A percentile compares a stretch with the other conserved stretches of the same genome.
Evolutionary conservation across 2,797 vertebrate genomes (phyloP).

Genomic region (Crocodylus rhombifer): DNA sequence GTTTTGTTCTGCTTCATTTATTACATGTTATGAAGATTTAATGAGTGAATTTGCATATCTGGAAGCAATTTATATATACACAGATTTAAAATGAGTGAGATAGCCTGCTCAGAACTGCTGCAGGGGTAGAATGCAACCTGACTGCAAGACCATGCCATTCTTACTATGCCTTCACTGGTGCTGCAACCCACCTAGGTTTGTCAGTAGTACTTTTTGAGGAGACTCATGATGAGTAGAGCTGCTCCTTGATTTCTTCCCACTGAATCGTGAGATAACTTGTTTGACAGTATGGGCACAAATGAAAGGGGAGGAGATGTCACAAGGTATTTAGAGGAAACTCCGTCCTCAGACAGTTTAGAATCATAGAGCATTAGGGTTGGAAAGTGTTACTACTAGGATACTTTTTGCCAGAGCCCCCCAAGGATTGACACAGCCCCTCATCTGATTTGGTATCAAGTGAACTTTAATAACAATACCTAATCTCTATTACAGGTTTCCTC

Average conservation of each 20-base stretch:
- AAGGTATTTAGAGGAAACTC: not conserved
- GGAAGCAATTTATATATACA: constrained; percentile 53
- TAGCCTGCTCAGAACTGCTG: not conserved
- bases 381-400: too few relatives aligned
- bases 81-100: constrained; percentile 6
- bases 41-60: constrained; percentile 49
- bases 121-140: constrained; percentile 33
- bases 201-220: not conserved
- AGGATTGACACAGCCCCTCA: too few relatives aligned
- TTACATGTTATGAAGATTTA: constrained; percentile 44
- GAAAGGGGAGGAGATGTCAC: not conserved
- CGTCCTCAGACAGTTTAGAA: not conserved
- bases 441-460: too few relatives aligned
- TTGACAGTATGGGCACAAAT: not conserved
- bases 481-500: too few relatives aligned
- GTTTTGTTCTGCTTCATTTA: constrained; percentile 13
- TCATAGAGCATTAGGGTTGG: too few relatives aligned
- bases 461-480: too few relatives aligned
- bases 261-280: not conserved
- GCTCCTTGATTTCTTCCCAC: not conserved
- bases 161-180: not conserved
- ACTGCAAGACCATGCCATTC: not conserved
- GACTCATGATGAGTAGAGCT: not conserved
- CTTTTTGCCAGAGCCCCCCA: too few relatives aligned
- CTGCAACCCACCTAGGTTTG: not conserved